Base-by-base conservation (phyloP, 1,140 invertebrate genomes). In the Orchestia grillus region DNA sequence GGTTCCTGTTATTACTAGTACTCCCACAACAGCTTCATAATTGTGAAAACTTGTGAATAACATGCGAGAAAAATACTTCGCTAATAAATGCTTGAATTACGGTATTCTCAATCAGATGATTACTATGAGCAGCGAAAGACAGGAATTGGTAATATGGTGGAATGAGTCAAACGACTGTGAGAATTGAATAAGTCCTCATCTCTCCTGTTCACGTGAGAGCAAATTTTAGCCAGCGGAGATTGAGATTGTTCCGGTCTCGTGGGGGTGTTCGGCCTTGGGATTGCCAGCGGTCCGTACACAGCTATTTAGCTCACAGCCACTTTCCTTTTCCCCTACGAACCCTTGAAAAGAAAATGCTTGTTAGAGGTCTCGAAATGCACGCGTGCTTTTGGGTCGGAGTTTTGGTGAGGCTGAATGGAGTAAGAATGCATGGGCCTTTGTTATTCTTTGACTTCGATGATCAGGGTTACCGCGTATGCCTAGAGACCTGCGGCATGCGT, bases 331-430 rank as follows among this genome's bases (percentile, higher is more conserved):
- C 62, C 1, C 62, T 77, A 77, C 62, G 28, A 77, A 77, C 62
- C 62, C 62, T 77, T 77, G 62, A 77, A 77, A 77, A 77, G 62
- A 77, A 77, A 77, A 77, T 77, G 62, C 62, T 77, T 77, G 62
- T 15, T 36, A 36, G 62, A 15, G 36, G 62, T 1, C n/a, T n/a
- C 47, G 47, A 19, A 8, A 53, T 28, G 36, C 62, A 77, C 15
- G 11, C 47, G 47, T 53, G 47, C 47, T 19, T 8, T 53, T 53
- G 47, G 19, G 19, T 53, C 19, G 19, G 47, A 8, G 6, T 53
- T 53, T 53, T 19, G 6, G 47, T 6, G 6, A 53, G 11, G 28
- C 62, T 8, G 28, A 77, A 77, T 77, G 28, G 36, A 77, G 28
- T 77, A 77, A 23, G 36, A 77, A 77, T 77, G 28, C 11, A 23